phyloP scores from a whole-genome alignment of 2,113 vertebrate genomes.

The Dipodomys stephensi region DNA sequence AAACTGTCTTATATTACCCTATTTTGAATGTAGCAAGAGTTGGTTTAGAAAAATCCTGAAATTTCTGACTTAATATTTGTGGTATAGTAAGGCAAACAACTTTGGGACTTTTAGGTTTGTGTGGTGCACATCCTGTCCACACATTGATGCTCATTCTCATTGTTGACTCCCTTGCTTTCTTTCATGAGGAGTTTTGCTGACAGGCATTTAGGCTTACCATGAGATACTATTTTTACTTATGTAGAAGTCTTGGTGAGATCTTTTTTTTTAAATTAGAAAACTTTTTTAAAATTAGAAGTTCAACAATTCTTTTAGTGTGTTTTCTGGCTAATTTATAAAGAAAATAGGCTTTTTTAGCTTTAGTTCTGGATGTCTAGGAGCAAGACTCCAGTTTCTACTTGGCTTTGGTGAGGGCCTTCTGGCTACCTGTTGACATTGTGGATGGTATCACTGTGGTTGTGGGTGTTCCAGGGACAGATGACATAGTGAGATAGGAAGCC shows the following conservation, averaged over 20 bases:
- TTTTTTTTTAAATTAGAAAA: background rate
- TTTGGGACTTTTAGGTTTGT: background rate
- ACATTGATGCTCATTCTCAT: background rate
- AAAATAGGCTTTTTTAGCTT: background rate
- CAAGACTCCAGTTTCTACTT: background rate
- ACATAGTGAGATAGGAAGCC: background rate
- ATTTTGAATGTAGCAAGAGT: conserved; percentile 47
- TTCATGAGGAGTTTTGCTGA: conserved; percentile 31
- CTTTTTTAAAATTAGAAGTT: background rate
- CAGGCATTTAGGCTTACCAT: background rate
- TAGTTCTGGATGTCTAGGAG: background rate
- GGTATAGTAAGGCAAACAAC: conserved; percentile 26
- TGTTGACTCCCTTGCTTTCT: conserved; percentile 40
- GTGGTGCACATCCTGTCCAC: background rate
- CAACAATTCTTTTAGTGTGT: background rate
- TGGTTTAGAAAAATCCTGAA: conserved; percentile 59
- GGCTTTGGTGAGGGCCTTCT: background rate
- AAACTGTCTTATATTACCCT: conserved; percentile 43
- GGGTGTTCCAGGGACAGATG: background rate
- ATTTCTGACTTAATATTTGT: conserved; percentile 62
- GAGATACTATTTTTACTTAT: conserved; percentile 38
- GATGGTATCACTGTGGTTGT: background rate
- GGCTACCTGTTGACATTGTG: background rate
- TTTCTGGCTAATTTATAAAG: background rate
- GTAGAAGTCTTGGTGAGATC: conserved; percentile 36